A percentile compares a stretch with the other conserved stretches of the same genome.
Conservation (phyloP, 2,888 invertebrate species). For the Pelosia muscerda region DNA sequence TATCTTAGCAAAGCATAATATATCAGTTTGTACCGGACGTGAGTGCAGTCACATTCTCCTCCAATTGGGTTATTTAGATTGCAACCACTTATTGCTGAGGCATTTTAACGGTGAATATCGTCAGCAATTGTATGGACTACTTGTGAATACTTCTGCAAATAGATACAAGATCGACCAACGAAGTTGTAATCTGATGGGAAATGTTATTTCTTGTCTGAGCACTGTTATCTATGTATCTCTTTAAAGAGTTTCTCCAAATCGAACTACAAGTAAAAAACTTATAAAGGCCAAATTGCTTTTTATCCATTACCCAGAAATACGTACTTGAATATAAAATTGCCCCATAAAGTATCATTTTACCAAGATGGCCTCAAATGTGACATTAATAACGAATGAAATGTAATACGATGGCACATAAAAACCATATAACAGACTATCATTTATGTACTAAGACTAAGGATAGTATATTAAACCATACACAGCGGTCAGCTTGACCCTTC, state of each 20-base stretch:
- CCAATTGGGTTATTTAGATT: slow-evolving; percentile 78
- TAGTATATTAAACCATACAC: slow-evolving; percentile 65
- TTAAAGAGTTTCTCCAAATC: not conserved
- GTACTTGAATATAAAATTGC: slow-evolving; percentile 21
- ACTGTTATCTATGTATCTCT: not conserved
- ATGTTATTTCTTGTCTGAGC: not conserved
- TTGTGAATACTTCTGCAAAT: slow-evolving; percentile 27
- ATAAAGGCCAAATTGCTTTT: slow-evolving; percentile 21
- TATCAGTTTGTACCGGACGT: slow-evolving; percentile 71
- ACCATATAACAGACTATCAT: slow-evolving; percentile 37
- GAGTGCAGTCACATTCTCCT: slow-evolving; percentile 68
- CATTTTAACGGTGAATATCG: slow-evolving; percentile 45
- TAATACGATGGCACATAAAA: slow-evolving; percentile 46
- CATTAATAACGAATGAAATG: slow-evolving; percentile 47
- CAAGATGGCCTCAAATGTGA: slow-evolving; percentile 43
- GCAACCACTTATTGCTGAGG: slow-evolving; percentile 73
- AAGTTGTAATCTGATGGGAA: not conserved
- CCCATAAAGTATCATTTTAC: slow-evolving; percentile 45
- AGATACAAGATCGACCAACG: slow-evolving; percentile 17
- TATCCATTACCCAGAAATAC: slow-evolving; percentile 18
- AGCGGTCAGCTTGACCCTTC: slow-evolving; percentile 73
- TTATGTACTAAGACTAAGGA: slow-evolving; percentile 44
- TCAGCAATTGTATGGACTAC: slow-evolving; percentile 22
- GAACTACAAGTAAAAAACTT: slow-evolving; percentile 16
- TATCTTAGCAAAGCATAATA: too few species aligned